A percentile compares a stretch with the other conserved stretches of the same genome.
Conservation (phyloP, 37 sponge, comb jelly and placozoan genomes). For the Geodia barretti region DNA sequence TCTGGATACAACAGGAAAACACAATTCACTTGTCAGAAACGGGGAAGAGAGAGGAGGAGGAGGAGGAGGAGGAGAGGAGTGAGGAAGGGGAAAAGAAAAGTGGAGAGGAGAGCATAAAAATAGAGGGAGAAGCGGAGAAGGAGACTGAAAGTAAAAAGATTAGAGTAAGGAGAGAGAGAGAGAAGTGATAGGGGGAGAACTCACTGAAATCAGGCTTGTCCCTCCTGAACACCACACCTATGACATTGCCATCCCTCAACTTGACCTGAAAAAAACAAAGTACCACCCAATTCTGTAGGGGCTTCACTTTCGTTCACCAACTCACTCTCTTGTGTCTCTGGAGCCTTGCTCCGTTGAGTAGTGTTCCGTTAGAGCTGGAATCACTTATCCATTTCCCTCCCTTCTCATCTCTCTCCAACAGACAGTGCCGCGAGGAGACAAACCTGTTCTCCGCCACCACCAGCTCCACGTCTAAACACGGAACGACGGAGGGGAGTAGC, state of each 20-base stretch:
- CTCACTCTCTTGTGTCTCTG: slow-evolving; percentile 35
- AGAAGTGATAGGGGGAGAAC: too few species aligned
- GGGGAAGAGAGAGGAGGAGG: too few species aligned
- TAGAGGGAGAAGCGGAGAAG: too few species aligned
- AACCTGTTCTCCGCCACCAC: slow-evolving; percentile 24
- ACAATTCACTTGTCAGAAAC: too few species aligned
- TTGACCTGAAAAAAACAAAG: slow-evolving; percentile 24
- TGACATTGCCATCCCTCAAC: slow-evolving; percentile 24
- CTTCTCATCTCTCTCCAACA: slow-evolving; percentile 30
- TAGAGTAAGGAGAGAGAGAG: too few species aligned
- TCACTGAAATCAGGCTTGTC: slow-evolving; percentile 26
- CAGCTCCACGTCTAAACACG: slow-evolving; percentile 49
- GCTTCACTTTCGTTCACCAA: too few species aligned
- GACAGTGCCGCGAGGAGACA: slow-evolving; percentile 70
- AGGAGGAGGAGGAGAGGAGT: too few species aligned
- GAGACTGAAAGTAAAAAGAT: too few species aligned
- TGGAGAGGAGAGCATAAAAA: too few species aligned
- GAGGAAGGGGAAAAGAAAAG: too few species aligned
- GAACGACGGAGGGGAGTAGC: background rate
- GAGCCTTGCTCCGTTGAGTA: slow-evolving; percentile 59
- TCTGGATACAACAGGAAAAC: background rate
- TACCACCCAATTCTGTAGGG: background rate
- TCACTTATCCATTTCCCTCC: slow-evolving; percentile 56
- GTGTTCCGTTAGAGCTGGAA: slow-evolving; percentile 81
- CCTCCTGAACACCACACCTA: slow-evolving; percentile 26